phyloP scores from a whole-genome alignment of 2,888 invertebrate genomes.

The Odontocolon sp. region DNA sequence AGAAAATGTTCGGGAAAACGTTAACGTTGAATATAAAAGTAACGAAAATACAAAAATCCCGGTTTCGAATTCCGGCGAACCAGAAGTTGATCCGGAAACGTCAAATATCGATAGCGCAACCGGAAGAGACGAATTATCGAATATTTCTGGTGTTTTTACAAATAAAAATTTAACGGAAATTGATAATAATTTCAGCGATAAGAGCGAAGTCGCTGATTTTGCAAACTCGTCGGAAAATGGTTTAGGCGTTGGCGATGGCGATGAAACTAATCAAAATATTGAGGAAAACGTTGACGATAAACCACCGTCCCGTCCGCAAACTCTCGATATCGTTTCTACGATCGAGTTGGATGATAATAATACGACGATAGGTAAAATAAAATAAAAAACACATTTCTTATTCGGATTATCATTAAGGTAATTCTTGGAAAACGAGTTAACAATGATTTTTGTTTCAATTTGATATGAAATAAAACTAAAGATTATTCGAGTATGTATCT shows the following conservation, averaged over 20 bases:
- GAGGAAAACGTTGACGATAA: conserved; percentile 69
- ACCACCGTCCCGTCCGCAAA: conserved; percentile 76
- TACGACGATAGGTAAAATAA: conserved; percentile 65
- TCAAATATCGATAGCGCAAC: not conserved
- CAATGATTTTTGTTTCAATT: too few relatives aligned
- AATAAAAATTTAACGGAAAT: not conserved
- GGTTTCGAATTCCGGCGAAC: not conserved
- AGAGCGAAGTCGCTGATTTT: not conserved
- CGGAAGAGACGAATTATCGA: not conserved
- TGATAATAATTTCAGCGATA: conserved; percentile 13
- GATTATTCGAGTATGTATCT: too few relatives aligned
- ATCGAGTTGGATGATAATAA: conserved; percentile 69
- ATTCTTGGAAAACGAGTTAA: too few relatives aligned
- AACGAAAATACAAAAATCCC: not conserved
- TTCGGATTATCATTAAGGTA: too few relatives aligned
- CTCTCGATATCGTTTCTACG: conserved; percentile 74
- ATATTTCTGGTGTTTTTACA: not conserved
- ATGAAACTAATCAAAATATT: conserved; percentile 61
- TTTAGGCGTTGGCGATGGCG: conserved; percentile 57
- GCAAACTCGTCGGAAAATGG: conserved; percentile 36
- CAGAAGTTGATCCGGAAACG: not conserved
- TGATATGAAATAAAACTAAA: too few relatives aligned
- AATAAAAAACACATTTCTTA: too few relatives aligned
- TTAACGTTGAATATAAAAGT: not conserved
- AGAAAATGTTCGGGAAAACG: not conserved